Evolutionary conservation across 2,888 invertebrate genomes (phyloP), one percentile per base, ranked within the genome.

Genomic region (Sicus ferrugineus): DNA sequence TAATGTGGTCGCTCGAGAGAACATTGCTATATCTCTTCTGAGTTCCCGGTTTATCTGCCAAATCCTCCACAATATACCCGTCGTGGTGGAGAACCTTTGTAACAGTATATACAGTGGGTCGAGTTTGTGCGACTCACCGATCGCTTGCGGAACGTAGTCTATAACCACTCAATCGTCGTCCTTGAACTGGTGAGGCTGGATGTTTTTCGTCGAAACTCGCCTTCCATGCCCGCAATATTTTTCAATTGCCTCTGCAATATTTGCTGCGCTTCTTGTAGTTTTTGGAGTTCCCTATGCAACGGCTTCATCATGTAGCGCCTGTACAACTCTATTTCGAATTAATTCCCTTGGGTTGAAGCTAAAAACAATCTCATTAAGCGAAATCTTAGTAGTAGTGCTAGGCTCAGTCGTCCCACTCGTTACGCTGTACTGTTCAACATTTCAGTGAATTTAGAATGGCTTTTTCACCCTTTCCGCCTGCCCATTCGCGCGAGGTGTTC

Each of bases 31-130:
- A 70, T 2, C 64, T 68, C n/a, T 68, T 58, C 2, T 66, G 62
- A 7, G 31, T 70, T 3, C 21, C 21, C 3, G 68, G 70, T 3
- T 48, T 50, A 38, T 74, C 70, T 2, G 56, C 66, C 7, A 73
- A 58, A 65, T 73, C 67, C 26, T 72, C 72, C 3, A 70, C 71
- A 3, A 72, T 52, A 21, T 74, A 71, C 7, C 71, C 34, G 26
- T 74, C 70, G 23, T 56, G 34, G 14, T 69, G 31, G 16, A 72
- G 26, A 19, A 70, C 70, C 26, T 66, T 74, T 3, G 67, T 65
- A 3, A 74, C 48, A 26, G 68, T 38, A 72, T 71, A 38, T 42
- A 71, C 1, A 19, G 61, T n/a, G 72, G 66, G 62, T 70, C 66
- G 7, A 72, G 62, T 23, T 71, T 73, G 38, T 73, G 68, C 4